Conservation (phyloP, 2,888 invertebrate genomes). For the Parnassius glacialis region DNA sequence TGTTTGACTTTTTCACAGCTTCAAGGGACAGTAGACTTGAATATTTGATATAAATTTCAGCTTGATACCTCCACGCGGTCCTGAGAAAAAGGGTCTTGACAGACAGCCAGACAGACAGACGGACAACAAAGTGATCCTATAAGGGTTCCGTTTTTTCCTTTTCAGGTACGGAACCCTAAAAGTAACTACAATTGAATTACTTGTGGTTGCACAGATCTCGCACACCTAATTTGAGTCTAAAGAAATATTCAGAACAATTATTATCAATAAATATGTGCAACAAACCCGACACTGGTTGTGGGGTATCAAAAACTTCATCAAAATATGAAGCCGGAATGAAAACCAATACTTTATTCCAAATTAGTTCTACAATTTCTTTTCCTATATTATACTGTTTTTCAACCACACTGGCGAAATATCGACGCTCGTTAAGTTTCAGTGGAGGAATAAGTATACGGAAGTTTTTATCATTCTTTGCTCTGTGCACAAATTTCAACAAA, state of each 20-base stretch:
- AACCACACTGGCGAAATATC: slow-evolving; percentile 58
- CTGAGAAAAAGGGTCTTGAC: no score
- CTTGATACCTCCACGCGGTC: no score
- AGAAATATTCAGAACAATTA: not conserved
- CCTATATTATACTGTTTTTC: slow-evolving; percentile 45
- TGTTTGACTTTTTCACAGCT: no score
- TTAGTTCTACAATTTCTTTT: slow-evolving; percentile 32
- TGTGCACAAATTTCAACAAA: slow-evolving; percentile 31
- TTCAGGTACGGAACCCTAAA: no score
- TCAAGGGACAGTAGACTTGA: no score
- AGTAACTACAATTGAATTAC: no score
- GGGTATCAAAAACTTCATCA: slow-evolving; percentile 57
- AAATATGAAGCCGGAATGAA: slow-evolving; percentile 54
- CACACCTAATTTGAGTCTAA: no score
- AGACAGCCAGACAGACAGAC: no score
- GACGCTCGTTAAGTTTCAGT: slow-evolving; percentile 51
- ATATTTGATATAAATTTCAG: no score
- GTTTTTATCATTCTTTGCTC: slow-evolving; percentile 56
- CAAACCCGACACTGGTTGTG: slow-evolving; percentile 54
- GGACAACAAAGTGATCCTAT: no score
- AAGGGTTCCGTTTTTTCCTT: no score
- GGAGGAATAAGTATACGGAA: slow-evolving; percentile 53
- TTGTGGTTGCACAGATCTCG: no score
- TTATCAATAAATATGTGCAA: not conserved
- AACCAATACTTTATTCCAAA: slow-evolving; percentile 50